Base-by-base conservation (phyloP, 2,888 invertebrate species). In the Anthophora plumipes region DNA sequence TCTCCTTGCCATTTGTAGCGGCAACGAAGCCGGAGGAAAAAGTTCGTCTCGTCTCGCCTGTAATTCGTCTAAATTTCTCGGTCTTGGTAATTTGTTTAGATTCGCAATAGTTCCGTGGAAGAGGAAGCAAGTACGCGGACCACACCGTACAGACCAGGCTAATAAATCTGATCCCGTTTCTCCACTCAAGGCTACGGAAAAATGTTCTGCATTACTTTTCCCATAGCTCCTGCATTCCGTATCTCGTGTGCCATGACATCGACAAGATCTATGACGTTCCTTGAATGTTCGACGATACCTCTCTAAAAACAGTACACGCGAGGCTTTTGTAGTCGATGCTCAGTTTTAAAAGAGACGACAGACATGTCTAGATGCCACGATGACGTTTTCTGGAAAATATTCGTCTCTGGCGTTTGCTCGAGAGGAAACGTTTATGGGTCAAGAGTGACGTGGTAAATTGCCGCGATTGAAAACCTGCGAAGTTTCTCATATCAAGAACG, bases 31-130 rank as follows among this genome's bases (percentile, higher is more conserved):
- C 43, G 3, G n/a, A 17, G 50, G 41, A 61, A 63, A 50, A 57
- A 50, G 43, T n/a, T 43, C 12, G n/a, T n/a, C n/a, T n/a, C 12
- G 37, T 14, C 25, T 12, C 7, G 12, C 7, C 12, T 9, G 63
- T 50, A 64, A 73, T 73, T 73, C 63, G 48, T 76, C 57, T 72
- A 48, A 63, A 75, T 71, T 76, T 20, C 41, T 43, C 17, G 48
- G 12, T 57, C 39, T 54, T 25, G 25, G 75, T 76, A 72, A 76
- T 76, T 76, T 72, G 75, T 63, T 75, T 71, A 71, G 61, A 75
- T 55, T 17, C 59, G 50, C 50, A 59, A 41, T 31, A 22, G 37
- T 12, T 48, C 20, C 39, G 17, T n/a, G 22, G 22, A 73, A 50
- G 22, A 72, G 57, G 63, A 73, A 73, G 39, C 50, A 73, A 73